Base-by-base conservation (phyloP, 2,797 vertebrate species). In the Xenopus petersii region DNA sequence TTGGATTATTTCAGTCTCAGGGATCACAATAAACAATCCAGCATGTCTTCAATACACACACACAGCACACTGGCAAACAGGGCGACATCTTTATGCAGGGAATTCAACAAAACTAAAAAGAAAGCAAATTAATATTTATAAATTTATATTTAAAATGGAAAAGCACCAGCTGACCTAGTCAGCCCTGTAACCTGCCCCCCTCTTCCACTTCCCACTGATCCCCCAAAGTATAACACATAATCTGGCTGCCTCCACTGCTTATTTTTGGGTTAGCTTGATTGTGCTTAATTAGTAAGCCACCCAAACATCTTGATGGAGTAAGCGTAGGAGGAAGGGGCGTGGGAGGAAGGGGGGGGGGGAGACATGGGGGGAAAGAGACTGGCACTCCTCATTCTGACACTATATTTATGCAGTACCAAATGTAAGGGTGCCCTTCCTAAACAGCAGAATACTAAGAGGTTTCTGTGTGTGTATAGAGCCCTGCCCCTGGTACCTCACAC, bases 371-470 rank as follows among this genome's bases (percentile, higher is more conserved):
- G 26, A 4, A 74, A 70, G 15, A 74, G 66, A 79, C 71, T 73
- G 73, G 76, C 76, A 79, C 66, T 79, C 58, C 47, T 79, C 73
- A 79, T 79, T 79, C 60, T 69, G 36, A 74, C 70, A 70, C 76
- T 79, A 74, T 79, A 79, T 73, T 79, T 74, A 79, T 70, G 49
- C 65, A 58, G 59, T 68, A 63, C 59, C 58, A 73, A 60, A 73
- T 78, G 64, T 54, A 67, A 72, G 64, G 51, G 58, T 68, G 51
- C 65, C 17, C 54, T 69, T 51, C 63, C 42, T 65, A 42, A 48
- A 70, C 48, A 55, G 24, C 21, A 70, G 24, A 61, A 51, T 12
- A 0, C 11, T 51, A 1, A 26, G 33, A 30, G 26, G 26, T 51
- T 7, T 51, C 11, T 51, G 26, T 30, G 26, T 30, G 26, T 30